Percentiles rank a stretch among this genome's conserved stretches.
Conservation (phyloP, 2,113 vertebrate genomes). For the Struthidea cinerea region DNA sequence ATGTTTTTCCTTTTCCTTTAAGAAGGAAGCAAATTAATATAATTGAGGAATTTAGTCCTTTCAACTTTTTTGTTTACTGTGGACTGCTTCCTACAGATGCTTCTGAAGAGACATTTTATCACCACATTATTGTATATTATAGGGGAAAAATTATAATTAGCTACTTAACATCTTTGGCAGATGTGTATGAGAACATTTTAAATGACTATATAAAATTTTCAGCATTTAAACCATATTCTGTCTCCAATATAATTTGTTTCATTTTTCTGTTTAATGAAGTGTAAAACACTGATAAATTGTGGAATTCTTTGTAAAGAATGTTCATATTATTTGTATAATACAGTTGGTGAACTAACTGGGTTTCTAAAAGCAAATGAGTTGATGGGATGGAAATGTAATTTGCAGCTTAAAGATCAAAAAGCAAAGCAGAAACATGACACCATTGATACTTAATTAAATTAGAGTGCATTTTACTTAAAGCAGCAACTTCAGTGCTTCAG, state of each 20-base stretch:
- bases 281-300: slow-evolving; percentile 44
- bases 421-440: neutral
- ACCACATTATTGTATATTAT: neutral
- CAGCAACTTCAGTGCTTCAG: neutral
- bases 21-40: neutral
- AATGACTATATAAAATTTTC: slow-evolving; percentile 17
- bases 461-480: slow-evolving; percentile 18
- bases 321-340: slow-evolving; percentile 34
- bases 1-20: neutral
- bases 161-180: slow-evolving; percentile 36
- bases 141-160: slow-evolving; percentile 5
- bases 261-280: slow-evolving; percentile 63
- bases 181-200: slow-evolving; percentile 18
- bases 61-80: neutral
- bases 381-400: slow-evolving; percentile 24
- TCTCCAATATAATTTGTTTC: slow-evolving; percentile 46
- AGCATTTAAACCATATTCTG: slow-evolving; percentile 26
- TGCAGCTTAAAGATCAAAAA: slow-evolving; percentile 48
- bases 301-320: slow-evolving; percentile 31
- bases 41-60: neutral
- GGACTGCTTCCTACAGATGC: neutral
- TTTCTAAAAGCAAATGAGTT: slow-evolving; percentile 29
- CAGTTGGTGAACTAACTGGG: neutral
- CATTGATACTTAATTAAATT: slow-evolving; percentile 36
- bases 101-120: neutral